These are phyloP conservation scores for Polyommatus icarus DNA, from an alignment of 2,888 invertebrate genomes.

Conservation along the genomic window DNA sequence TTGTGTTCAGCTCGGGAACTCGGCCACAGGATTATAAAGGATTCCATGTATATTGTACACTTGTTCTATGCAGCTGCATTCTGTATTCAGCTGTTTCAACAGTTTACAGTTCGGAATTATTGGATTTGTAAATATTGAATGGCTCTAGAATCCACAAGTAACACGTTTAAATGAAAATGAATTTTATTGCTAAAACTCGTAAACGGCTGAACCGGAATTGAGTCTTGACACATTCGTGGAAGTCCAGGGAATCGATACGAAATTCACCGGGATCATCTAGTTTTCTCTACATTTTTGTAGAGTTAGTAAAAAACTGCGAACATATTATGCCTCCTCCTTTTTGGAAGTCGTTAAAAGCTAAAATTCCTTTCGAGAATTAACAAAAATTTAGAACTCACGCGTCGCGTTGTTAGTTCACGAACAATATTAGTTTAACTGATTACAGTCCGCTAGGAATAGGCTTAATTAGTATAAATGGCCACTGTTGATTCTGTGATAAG, in stretches of 20 bases:
- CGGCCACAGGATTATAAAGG: slow-evolving; percentile 5
- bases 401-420: slow-evolving; percentile 1
- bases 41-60: slow-evolving; percentile 9
- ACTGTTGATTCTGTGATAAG: slow-evolving; percentile 24
- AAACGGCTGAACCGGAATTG: too few species aligned
- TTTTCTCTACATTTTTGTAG: too few species aligned
- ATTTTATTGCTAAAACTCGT: too few species aligned
- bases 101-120: neutral
- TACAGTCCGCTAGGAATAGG: slow-evolving; percentile 2
- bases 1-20: slow-evolving; percentile 18
- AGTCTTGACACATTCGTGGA: too few species aligned
- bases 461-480: slow-evolving; percentile 16
- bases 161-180: too few species aligned
- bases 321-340: neutral
- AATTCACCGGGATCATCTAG: too few species aligned
- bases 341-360: too few species aligned
- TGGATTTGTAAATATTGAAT: slow-evolving; percentile 4
- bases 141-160: too few species aligned
- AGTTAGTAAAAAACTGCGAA: too few species aligned
- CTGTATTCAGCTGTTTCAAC: slow-evolving; percentile 1
- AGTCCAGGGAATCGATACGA: too few species aligned
- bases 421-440: neutral
- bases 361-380: neutral
- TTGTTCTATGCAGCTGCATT: slow-evolving; percentile 11
- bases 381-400: neutral